A percentile compares a stretch with the other conserved stretches of the same genome.
These are phyloP conservation scores for Zosterops pallidus DNA, from an alignment of 2,113 vertebrate genomes.

Conservation along the genomic window DNA sequence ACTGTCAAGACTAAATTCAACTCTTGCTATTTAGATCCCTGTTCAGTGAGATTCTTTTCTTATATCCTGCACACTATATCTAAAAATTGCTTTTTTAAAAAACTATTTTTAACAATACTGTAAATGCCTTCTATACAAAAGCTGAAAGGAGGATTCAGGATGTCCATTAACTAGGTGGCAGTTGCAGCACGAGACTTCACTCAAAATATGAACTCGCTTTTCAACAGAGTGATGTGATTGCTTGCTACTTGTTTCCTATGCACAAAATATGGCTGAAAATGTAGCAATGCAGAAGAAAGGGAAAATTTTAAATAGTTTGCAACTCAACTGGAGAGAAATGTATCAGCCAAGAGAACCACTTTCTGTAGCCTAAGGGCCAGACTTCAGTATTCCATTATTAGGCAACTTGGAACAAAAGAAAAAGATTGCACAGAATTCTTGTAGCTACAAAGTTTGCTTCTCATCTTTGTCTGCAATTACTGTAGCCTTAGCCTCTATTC, in stretches of 20 bases:
- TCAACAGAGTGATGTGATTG: neutral
- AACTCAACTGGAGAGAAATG: neutral
- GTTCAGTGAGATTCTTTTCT: neutral
- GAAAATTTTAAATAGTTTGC: neutral
- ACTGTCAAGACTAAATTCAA: neutral
- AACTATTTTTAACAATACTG: neutral
- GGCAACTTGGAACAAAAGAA: neutral
- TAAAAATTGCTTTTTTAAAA: neutral
- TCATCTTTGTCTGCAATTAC: neutral
- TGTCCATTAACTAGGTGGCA: neutral
- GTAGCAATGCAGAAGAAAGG: neutral
- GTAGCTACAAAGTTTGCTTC: neutral
- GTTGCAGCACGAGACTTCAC: neutral
- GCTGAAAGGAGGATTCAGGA: neutral
- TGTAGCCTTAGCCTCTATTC: neutral
- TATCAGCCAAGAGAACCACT: neutral
- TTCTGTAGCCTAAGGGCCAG: neutral
- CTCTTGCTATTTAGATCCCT: neutral
- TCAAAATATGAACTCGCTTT: neutral
- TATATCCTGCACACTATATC: neutral
- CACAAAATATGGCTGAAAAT: neutral
- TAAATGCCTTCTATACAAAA: neutral
- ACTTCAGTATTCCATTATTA: neutral
- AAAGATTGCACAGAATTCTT: neutral
- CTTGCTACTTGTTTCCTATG: neutral